phyloP scores from a whole-genome alignment of 2,888 invertebrate species.

The Arctia plantaginis region DNA sequence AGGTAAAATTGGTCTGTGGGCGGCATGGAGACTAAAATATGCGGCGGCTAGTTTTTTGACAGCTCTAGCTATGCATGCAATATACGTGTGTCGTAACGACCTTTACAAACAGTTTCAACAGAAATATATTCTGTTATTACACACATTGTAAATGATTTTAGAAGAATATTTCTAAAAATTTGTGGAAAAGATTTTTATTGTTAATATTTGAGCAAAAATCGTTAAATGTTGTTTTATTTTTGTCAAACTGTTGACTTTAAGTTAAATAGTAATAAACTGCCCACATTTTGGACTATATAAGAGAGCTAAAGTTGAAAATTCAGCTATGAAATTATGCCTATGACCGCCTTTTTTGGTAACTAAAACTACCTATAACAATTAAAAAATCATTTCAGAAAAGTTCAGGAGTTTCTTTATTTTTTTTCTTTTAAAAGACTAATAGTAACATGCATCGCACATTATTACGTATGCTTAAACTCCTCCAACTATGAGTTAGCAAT shows the following conservation, averaged over 20 bases:
- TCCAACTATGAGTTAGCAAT: too few species aligned
- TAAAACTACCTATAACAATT: too few species aligned
- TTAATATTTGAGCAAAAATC: too few species aligned
- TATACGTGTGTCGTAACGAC: conserved; percentile 44
- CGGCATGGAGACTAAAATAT: conserved; percentile 47
- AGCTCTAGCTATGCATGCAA: conserved; percentile 39
- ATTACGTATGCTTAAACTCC: too few species aligned
- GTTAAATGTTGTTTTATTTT: too few species aligned
- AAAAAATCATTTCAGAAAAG: too few species aligned
- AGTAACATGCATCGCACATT: too few species aligned
- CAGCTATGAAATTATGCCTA: not conserved
- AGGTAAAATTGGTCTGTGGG: conserved; percentile 47
- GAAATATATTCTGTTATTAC: conserved; percentile 30
- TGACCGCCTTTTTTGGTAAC: too few species aligned
- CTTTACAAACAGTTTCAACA: conserved; percentile 41
- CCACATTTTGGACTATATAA: not conserved
- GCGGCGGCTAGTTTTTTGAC: conserved; percentile 43
- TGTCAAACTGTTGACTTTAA: too few species aligned
- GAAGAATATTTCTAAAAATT: not conserved
- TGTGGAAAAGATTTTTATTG: not conserved
- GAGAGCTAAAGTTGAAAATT: not conserved
- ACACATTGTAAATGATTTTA: not conserved
- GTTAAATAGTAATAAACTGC: not conserved
- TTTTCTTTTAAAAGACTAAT: too few species aligned
- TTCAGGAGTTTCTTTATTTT: too few species aligned